phyloP scores from a whole-genome alignment of 2,797 vertebrate species.

The Lateolabrax maculatus region DNA sequence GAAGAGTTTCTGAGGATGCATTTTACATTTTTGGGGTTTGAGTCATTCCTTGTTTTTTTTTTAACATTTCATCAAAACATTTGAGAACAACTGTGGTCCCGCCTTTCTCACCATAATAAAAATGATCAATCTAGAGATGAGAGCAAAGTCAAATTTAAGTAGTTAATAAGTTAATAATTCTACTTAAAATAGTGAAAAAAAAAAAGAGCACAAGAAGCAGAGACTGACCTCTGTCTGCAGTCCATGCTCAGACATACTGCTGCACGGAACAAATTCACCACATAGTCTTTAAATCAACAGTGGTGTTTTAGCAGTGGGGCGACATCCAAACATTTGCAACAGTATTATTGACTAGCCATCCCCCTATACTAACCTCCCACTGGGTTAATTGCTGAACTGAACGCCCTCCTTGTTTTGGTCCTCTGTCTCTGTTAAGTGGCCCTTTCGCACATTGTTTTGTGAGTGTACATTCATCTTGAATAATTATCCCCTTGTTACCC shows the following conservation, averaged over 20 bases:
- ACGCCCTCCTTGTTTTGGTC: slow-evolving; percentile 50
- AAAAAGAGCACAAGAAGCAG: not conserved
- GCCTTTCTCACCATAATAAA: not conserved
- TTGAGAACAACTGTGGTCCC: not conserved
- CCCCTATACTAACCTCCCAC: slow-evolving; percentile 35
- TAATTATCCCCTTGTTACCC: slow-evolving; percentile 72
- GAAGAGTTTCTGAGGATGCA: not conserved
- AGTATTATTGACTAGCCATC: slow-evolving; percentile 8
- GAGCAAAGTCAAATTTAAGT: not conserved
- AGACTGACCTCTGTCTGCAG: slow-evolving; percentile 1
- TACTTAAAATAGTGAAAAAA: not conserved
- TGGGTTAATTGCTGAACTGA: slow-evolving; percentile 60
- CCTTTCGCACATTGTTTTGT: slow-evolving; percentile 55
- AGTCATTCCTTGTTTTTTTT: not conserved
- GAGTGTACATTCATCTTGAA: slow-evolving; percentile 38
- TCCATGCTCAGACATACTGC: not conserved
- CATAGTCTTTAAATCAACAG: slow-evolving; percentile 35
- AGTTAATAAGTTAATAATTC: not conserved
- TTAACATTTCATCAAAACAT: not conserved
- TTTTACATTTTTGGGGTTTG: not conserved
- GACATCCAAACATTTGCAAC: slow-evolving; percentile 39
- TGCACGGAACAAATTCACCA: slow-evolving; percentile 32
- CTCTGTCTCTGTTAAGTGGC: slow-evolving; percentile 44
- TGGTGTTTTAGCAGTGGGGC: slow-evolving; percentile 42
- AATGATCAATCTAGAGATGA: not conserved